A percentile compares a stretch with the other conserved stretches of the same genome.
phyloP scores from a whole-genome alignment of 1,140 invertebrate species.

The Orchesella cincta region DNA sequence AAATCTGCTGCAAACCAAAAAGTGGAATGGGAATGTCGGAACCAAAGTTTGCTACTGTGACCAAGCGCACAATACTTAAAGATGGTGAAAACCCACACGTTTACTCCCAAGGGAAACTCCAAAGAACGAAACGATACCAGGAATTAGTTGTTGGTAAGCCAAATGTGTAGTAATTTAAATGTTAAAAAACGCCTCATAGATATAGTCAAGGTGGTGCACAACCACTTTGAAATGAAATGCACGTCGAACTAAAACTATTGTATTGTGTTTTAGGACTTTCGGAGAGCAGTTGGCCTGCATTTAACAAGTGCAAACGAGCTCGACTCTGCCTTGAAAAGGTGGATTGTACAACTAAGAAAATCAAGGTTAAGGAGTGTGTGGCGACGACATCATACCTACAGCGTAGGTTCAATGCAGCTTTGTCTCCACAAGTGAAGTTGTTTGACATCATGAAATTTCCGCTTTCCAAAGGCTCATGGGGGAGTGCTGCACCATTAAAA shows the following conservation, averaged over 20 bases:
- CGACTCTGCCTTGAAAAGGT: background rate
- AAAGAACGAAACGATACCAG: background rate
- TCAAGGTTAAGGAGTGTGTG: background rate
- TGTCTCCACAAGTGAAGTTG: too few relatives aligned
- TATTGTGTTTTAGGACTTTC: background rate
- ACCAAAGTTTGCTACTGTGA: background rate
- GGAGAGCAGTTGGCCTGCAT: background rate
- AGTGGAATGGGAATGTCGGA: background rate
- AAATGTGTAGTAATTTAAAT: background rate
- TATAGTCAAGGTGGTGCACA: too few relatives aligned
- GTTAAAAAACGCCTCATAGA: background rate
- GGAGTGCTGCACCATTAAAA: too few relatives aligned
- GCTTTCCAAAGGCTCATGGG: too few relatives aligned
- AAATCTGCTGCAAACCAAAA: background rate
- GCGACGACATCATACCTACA: background rate
- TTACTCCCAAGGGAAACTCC: background rate
- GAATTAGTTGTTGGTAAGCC: conserved; percentile 24
- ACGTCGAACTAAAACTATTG: background rate
- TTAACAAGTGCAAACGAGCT: background rate
- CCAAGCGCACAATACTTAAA: background rate
- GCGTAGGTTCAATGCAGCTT: background rate
- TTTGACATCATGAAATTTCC: too few relatives aligned
- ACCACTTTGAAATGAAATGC: background rate
- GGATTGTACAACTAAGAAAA: background rate
- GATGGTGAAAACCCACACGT: background rate